A percentile compares a stretch with the other conserved stretches of the same genome.
Conservation (phyloP, 2,888 invertebrate species). For the Plagiodera versicolora region DNA sequence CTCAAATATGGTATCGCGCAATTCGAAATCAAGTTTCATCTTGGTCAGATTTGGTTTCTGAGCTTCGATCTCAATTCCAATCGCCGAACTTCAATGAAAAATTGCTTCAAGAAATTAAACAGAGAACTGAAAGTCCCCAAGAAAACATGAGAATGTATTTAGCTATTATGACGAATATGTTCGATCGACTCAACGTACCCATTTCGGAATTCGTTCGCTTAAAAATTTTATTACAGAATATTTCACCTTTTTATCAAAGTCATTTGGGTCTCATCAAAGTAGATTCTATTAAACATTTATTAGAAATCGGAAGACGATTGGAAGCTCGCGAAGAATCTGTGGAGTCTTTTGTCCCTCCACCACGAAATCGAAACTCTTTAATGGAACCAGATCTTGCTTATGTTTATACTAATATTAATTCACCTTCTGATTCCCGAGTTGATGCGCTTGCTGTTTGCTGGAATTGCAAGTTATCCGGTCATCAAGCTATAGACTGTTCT, state of each 20-base stretch:
- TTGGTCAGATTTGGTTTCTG: conserved; percentile 5
- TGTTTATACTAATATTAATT: not conserved
- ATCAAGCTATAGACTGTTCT: not conserved
- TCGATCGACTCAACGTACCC: conserved; percentile 24
- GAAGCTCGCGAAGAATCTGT: conserved; percentile 18
- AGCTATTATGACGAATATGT: conserved; percentile 31
- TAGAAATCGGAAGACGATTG: conserved; percentile 21
- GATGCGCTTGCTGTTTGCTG: no score
- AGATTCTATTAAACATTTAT: conserved; percentile 19
- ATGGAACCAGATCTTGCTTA: conserved; percentile 16
- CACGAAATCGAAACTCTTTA: not conserved
- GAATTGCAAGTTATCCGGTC: no score
- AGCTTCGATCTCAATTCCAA: conserved; percentile 20
- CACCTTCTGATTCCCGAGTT: not conserved
- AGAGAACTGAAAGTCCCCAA: conserved; percentile 32
- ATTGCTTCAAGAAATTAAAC: conserved; percentile 34
- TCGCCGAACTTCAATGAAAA: no score
- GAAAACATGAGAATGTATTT: conserved; percentile 35
- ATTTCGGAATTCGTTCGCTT: conserved; percentile 19
- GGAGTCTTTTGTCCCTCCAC: conserved; percentile 4
- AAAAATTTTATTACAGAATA: conserved; percentile 24
- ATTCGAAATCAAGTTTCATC: no score
- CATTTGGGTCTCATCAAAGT: conserved; percentile 23
- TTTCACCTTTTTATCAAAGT: conserved; percentile 26
- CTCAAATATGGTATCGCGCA: no score